Evolutionary conservation across 2,113 vertebrate genomes (phyloP), one percentile per base, ranked within the genome.

Genomic region (Calyptomena viridis): DNA sequence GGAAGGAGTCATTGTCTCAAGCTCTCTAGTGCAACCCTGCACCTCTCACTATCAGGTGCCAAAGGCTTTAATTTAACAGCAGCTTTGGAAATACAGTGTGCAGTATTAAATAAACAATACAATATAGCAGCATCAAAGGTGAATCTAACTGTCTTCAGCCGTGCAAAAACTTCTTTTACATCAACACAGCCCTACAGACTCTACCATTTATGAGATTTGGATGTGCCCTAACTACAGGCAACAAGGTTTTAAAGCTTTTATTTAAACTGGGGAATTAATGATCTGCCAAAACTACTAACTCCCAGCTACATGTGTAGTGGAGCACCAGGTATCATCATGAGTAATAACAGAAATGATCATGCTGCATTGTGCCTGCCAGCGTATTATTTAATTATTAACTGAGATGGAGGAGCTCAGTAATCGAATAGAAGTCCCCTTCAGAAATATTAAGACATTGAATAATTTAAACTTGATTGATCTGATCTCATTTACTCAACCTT

Each of bases 401-500:
- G 92, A 96, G 91, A 91, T 86, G 72, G 87, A 93, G 95, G 84
- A 96, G 89, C 74, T 92, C 37, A 44, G 80, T 95, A 95, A 97
- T 97, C 90, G 52, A 96, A 96, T 94, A 94, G 92, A 96, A 96
- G 91, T 93, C 95, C 93, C 94, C 89, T 96, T 97, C 96, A 96
- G 96, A 96, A 96, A 97, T 97, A 96, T 96, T 96, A 96, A 96
- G 94, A 96, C 95, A 96, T 96, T 96, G 95, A 96, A 94, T 96
- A 95, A 97, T 96, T 96, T 97, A 96, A 97, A 96, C 86, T 89
- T 95, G 94, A 95, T 95, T 95, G 95, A 96, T 96, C 89, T 88
- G 87, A 96, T 96, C 95, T 97, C 94, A 95, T 96, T 97, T 97
- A 92, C 90, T 89, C 93, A 96, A 96, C 94, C 92, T 96, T 93